phyloP scores from a whole-genome alignment of 2,888 invertebrate genomes.

The Periphyllus acericola region DNA sequence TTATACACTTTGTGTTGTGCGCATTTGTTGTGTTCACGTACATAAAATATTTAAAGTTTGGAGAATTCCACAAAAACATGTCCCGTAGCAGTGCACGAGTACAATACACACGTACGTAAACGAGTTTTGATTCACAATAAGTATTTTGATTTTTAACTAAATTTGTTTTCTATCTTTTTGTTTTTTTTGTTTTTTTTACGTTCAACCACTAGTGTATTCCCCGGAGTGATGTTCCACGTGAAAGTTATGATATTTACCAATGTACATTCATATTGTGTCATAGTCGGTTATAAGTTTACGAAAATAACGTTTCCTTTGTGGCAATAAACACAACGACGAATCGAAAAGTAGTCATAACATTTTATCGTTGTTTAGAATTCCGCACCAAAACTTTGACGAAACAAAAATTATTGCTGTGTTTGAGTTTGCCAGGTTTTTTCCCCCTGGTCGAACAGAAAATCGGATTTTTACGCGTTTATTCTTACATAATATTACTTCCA shows the following conservation, averaged over 20 bases:
- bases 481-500: neutral
- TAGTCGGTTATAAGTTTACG: constrained; percentile 16
- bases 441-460: neutral
- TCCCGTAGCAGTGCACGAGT: neutral
- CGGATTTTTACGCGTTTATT: neutral
- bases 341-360: constrained; percentile 23
- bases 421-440: neutral
- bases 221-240: neutral
- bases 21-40: neutral
- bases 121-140: constrained; percentile 10
- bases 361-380: constrained; percentile 18
- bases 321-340: constrained; percentile 7
- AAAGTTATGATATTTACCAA: constrained; percentile 14
- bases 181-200: neutral
- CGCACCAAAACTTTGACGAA: neutral
- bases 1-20: neutral
- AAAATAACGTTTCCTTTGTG: constrained; percentile 28
- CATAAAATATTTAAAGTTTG: neutral
- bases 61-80: neutral
- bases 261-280: neutral
- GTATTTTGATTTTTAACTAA: neutral
- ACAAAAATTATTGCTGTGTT: neutral
- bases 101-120: neutral
- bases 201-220: neutral
- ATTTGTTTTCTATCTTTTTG: neutral